Evolutionary conservation across 2,797 vertebrate genomes (phyloP), one percentile per base, ranked within the genome.

Genomic region (Takifugu rubripes): DNA sequence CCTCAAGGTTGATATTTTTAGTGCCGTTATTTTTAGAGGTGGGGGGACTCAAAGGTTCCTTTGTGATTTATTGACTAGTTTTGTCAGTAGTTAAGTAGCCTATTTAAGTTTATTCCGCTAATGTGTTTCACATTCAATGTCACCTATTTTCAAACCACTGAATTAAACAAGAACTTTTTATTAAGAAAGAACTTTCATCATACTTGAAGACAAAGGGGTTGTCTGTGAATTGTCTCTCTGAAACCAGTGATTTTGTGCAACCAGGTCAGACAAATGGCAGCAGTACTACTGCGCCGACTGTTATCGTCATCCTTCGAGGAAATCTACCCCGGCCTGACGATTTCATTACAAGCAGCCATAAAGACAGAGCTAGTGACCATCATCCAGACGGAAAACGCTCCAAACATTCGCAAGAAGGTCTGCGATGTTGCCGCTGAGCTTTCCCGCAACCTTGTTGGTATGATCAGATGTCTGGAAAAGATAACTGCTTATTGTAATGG

Each of bases 251-350:
- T 49, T 57, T 47, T 24, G 14, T 61, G 17, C 3, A 1, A 11
- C n/a, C 78, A 99, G 97, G 94, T 94, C 73, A 93, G 92, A 86
- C 96, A 98, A 86, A 98, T 99, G 97, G 96, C 97, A 0, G 97
- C 97, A 0, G 96, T 99, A 61, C 90, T 99, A 56, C 86, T 99
- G 31, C 92, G 97, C 52, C 92, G 96, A 53, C 92, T 99, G 53
- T 82, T 99, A 79, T 99, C 97, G 0, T 95, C 97, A 4, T 93
- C 96, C 5, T 99, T 99, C 57, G 97, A 99, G 80, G 97, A 99
- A 84, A 91, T 98, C 64, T 99, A 98, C 77, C 96, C 96, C 5
- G 72, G 92, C 51, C 92, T 99, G 72, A 90, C 94, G 2, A 66
- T 93, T 45, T 95, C 96, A 48, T 87, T 96, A 86, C 97, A 99